A percentile compares a stretch with the other conserved stretches of the same genome.
These are phyloP conservation scores for Chionoecetes opilio DNA, from an alignment of 1,140 invertebrate species.

Conservation along the genomic window DNA sequence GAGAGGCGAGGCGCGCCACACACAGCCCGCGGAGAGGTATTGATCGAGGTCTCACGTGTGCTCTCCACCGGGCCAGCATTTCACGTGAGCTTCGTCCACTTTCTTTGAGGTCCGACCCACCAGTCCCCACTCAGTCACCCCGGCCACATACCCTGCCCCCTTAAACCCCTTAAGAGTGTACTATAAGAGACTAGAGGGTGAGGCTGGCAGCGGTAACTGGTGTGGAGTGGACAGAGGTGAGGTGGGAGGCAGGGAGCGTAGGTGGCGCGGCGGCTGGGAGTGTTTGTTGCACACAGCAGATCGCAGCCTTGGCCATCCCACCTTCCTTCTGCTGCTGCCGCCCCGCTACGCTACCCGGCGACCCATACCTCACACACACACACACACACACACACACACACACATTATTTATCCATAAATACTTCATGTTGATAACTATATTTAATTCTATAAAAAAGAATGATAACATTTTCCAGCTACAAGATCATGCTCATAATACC, in stretches of 20 bases:
- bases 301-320: slow-evolving; percentile 65
- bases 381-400: too few species aligned
- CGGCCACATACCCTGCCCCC: background rate
- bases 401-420: too few species aligned
- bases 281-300: slow-evolving; percentile 47
- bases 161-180: background rate
- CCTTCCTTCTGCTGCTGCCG: background rate
- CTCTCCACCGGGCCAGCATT: slow-evolving; percentile 39
- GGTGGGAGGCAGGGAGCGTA: background rate
- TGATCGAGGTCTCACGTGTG: slow-evolving; percentile 67
- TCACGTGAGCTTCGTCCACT: slow-evolving; percentile 63
- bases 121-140: background rate
- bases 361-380: background rate
- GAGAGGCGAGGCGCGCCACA: slow-evolving; percentile 9
- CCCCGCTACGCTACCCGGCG: background rate
- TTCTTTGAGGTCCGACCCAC: slow-evolving; percentile 56
- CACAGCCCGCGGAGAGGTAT: slow-evolving; percentile 51
- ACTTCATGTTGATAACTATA: too few species aligned
- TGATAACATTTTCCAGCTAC: too few species aligned
- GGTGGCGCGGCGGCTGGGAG: background rate
- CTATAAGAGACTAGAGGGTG: background rate
- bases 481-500: too few species aligned
- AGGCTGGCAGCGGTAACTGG: background rate
- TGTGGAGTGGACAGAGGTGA: background rate
- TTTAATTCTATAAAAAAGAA: too few species aligned